Percentiles rank a stretch among this genome's conserved stretches.
Conservation (phyloP, 1,140 invertebrate species). For the Akabosia matsudoensis region DNA sequence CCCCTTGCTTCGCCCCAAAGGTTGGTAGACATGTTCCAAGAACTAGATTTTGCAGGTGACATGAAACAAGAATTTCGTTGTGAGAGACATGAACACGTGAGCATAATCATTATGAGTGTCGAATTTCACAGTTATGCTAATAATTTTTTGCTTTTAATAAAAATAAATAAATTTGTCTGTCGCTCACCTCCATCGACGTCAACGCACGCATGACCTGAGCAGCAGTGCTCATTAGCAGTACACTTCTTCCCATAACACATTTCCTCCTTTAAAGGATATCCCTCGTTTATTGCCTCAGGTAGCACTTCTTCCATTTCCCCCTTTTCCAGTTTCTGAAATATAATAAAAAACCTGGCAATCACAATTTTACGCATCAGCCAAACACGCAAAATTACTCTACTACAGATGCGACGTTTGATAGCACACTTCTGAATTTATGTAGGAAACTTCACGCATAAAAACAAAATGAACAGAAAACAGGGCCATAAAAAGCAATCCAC, state of each 20-base stretch:
- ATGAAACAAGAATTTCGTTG: neutral
- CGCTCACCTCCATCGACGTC: constrained; percentile 66
- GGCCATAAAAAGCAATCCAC: too few relatives aligned
- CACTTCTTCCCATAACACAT: constrained; percentile 57
- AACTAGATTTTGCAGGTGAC: constrained; percentile 53
- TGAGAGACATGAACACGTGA: too few relatives aligned
- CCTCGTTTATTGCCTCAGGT: constrained; percentile 40
- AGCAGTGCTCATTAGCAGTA: constrained; percentile 71
- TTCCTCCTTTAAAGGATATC: constrained; percentile 32
- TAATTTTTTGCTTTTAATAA: too few relatives aligned
- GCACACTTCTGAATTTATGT: too few relatives aligned
- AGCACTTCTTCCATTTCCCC: constrained; percentile 46
- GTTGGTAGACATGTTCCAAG: constrained; percentile 68
- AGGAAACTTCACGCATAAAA: too few relatives aligned
- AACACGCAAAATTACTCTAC: too few relatives aligned
- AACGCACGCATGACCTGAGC: constrained; percentile 68
- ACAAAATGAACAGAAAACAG: too few relatives aligned
- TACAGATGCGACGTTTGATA: too few relatives aligned
- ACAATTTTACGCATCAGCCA: too few relatives aligned
- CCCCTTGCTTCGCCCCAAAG: constrained; percentile 69
- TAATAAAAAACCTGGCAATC: constrained; percentile 21
- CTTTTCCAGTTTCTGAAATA: constrained; percentile 44
- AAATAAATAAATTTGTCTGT: too few relatives aligned
- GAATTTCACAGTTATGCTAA: too few relatives aligned
- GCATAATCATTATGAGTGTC: too few relatives aligned